These are phyloP conservation scores for Scolopax bukidnonensis DNA, from an alignment of 2,797 vertebrate genomes.

Conservation along the genomic window DNA sequence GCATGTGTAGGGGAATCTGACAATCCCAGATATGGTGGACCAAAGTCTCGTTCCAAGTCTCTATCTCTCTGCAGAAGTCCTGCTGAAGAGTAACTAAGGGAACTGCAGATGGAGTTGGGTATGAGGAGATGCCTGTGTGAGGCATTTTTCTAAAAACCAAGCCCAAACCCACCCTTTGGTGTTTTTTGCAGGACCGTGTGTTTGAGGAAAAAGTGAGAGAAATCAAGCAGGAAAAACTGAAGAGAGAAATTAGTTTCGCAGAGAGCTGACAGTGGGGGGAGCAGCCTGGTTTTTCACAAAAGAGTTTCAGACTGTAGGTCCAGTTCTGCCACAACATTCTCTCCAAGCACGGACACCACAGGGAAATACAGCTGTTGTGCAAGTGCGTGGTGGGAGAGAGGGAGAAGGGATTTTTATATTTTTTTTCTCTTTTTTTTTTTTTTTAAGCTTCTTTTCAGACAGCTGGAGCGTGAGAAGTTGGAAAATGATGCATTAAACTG, in stretches of 20 bases:
- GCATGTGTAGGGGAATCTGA: background rate
- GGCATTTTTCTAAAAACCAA: background rate
- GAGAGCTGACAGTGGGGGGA: background rate
- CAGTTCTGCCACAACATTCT: rapidly evolving
- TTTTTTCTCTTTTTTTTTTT: background rate
- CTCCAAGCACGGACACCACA: rapidly evolving
- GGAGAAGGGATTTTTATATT: background rate
- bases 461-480: conserved; percentile 34
- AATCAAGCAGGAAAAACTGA: background rate
- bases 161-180: background rate
- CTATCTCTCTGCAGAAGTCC: background rate
- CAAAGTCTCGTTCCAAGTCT: background rate
- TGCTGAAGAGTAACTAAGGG: background rate
- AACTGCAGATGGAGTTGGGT: background rate
- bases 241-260: background rate
- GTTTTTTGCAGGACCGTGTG: background rate
- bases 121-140: background rate
- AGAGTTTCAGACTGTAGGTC: background rate
- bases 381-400: background rate
- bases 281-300: background rate
- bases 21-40: background rate
- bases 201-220: background rate
- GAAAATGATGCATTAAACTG: background rate
- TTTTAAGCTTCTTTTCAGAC: background rate
- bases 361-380: background rate